Evolutionary conservation across 2,888 invertebrate species (phyloP).

Genomic region (Dicycla oo): DNA sequence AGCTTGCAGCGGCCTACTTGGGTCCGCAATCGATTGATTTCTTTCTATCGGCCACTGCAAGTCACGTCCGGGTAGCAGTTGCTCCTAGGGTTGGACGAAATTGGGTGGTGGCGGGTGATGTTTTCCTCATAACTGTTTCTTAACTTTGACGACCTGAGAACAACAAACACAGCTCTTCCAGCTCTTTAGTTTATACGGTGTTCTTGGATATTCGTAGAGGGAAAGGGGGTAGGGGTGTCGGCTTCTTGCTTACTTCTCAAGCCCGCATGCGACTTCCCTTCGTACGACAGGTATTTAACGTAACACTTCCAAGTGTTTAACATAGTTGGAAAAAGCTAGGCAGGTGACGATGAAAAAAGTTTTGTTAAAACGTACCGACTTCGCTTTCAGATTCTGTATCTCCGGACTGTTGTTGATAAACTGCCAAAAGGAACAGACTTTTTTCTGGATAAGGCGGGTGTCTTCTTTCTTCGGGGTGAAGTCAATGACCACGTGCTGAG

Average conservation of each 20-base stretch:
- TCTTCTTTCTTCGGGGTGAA: slow-evolving; percentile 68
- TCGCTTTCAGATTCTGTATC: slow-evolving; percentile 64
- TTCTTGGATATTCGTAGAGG: too few species aligned
- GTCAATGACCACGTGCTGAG: slow-evolving; percentile 48
- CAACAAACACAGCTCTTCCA: too few species aligned
- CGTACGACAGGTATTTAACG: too few species aligned
- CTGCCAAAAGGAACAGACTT: slow-evolving; percentile 73
- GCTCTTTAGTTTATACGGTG: too few species aligned
- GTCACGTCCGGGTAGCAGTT: not conserved
- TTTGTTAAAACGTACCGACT: slow-evolving; percentile 60
- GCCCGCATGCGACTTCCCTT: too few species aligned
- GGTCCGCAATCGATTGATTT: too few species aligned
- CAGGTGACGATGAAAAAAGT: not conserved
- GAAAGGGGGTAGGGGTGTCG: too few species aligned
- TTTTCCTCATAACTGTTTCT: not conserved
- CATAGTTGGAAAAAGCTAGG: not conserved
- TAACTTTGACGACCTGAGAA: not conserved
- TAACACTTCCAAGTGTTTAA: not conserved
- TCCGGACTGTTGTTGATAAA: slow-evolving; percentile 64
- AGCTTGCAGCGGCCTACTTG: too few species aligned
- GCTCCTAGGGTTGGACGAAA: not conserved
- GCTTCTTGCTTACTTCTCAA: too few species aligned
- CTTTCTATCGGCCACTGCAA: not conserved
- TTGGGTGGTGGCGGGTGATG: not conserved
- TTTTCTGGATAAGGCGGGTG: slow-evolving; percentile 63